phyloP scores from a whole-genome alignment of 2,888 invertebrate genomes.

The Phasia obesa region DNA sequence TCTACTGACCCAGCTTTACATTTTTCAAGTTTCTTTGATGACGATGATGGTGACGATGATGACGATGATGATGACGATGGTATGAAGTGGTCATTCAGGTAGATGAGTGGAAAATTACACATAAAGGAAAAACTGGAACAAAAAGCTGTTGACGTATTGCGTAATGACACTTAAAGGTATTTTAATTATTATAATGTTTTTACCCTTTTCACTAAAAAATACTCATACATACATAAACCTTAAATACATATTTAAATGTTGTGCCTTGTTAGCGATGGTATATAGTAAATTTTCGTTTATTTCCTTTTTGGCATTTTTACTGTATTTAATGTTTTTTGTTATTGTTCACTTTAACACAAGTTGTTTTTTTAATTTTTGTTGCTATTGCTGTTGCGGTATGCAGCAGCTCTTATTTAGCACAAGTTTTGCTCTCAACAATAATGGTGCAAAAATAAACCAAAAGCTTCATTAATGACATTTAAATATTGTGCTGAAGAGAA shows the following conservation, averaged over 20 bases:
- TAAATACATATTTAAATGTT: not conserved
- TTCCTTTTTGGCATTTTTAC: no score
- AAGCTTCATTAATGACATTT: slow-evolving; percentile 51
- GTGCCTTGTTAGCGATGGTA: no score
- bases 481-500: slow-evolving; percentile 8
- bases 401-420: slow-evolving; percentile 14
- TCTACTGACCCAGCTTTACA: no score
- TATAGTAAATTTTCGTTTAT: no score
- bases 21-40: no score
- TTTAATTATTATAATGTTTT: slow-evolving; percentile 64
- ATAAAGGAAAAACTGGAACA: slow-evolving; percentile 7
- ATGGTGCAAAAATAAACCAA: slow-evolving; percentile 18
- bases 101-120: not conserved
- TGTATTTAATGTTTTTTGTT: no score
- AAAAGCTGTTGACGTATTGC: slow-evolving; percentile 64
- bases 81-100: not conserved
- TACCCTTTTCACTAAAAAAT: slow-evolving; percentile 6
- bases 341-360: slow-evolving; percentile 37
- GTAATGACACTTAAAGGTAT: slow-evolving; percentile 65
- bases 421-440: not conserved
- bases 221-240: not conserved
- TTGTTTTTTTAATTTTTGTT: slow-evolving; percentile 12
- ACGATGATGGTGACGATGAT: no score
- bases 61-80: no score
- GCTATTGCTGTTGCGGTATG: slow-evolving; percentile 25